These are phyloP conservation scores for Lerista edwardsae DNA, from an alignment of 2,797 vertebrate species.

Conservation along the genomic window DNA sequence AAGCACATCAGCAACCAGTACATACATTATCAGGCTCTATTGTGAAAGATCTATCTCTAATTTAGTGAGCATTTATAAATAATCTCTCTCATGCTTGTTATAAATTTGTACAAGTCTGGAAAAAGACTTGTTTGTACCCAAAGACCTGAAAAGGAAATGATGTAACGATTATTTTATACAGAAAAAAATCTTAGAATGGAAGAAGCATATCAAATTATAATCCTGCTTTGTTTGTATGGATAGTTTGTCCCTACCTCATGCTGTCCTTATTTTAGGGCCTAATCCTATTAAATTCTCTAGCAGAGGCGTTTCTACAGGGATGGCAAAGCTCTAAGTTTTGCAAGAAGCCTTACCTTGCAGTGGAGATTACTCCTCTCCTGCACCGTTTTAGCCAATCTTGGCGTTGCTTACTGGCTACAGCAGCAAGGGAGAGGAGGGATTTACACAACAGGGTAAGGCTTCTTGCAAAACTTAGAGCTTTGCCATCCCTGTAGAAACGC, in stretches of 20 bases:
- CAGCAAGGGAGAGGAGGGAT: too few species aligned
- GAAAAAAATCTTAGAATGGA: fast-evolving
- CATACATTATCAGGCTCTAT: not conserved
- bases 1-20: not conserved
- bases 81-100: not conserved
- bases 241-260: fast-evolving
- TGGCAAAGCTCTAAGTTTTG: too few species aligned
- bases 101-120: not conserved
- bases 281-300: too few species aligned
- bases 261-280: not conserved
- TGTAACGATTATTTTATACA: not conserved
- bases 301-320: too few species aligned
- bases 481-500: too few species aligned
- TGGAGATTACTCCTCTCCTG: too few species aligned
- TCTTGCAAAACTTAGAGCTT: too few species aligned
- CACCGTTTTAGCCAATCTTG: too few species aligned
- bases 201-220: not conserved
- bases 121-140: not conserved
- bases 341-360: too few species aligned
- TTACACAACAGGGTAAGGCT: too few species aligned
- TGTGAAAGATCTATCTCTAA: not conserved
- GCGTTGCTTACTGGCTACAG: too few species aligned
- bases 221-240: not conserved
- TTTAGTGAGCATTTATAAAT: not conserved
- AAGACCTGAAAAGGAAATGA: not conserved